Base-by-base conservation (phyloP, 2,113 vertebrate genomes). In the Etia nguti region DNA sequence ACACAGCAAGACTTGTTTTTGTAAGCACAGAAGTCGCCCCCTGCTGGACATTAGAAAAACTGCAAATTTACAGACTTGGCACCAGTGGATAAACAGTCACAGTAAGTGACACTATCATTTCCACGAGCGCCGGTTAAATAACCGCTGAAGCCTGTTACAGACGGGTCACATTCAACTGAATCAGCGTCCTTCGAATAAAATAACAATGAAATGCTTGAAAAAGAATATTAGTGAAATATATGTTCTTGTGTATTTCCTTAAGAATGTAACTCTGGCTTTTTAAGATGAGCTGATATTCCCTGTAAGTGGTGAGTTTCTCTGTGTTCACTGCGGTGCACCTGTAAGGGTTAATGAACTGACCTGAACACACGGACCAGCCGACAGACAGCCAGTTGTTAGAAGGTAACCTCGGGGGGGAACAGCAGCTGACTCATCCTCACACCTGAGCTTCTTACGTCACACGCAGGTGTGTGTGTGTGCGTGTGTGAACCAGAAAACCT, bases 361-460 rank as follows among this genome's bases (percentile, higher is more conserved):
- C 31, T 22, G 70, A 41, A 79, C 65, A 87, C 56, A 38, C 36
- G 79, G 16, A 62, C 65, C 31, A 22, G 34, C 70, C 0, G 59
- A 55, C 75, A 73, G 15, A 6, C 68, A 31, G 31, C 1, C 59
- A 11, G 48, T n/a, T 36, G 43, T 81, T 54, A 85, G 80, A 84
- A 18, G 12, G 31, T 73, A 38, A 81, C 86, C 77, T 56, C 36
- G 2, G 38, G 86, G 86, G 57, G 11, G 22, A 3, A 57, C 46
- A 60, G 48, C 80, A 84, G 68, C 84, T 86, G 91, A 88, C 48
- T 86, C 89, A 87, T 48, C 38, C 22, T 31, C 24, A 82, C 85
- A 88, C 88, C 86, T 92, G 90, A 82, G 79, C 81, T 75, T 83
- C 60, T 80, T 90, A 55, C 50, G 7, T 87, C 82, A 87, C 10